These are phyloP conservation scores for Machaerirhynchus nigripectus DNA, from an alignment of 2,113 vertebrate species.

Conservation along the genomic window DNA sequence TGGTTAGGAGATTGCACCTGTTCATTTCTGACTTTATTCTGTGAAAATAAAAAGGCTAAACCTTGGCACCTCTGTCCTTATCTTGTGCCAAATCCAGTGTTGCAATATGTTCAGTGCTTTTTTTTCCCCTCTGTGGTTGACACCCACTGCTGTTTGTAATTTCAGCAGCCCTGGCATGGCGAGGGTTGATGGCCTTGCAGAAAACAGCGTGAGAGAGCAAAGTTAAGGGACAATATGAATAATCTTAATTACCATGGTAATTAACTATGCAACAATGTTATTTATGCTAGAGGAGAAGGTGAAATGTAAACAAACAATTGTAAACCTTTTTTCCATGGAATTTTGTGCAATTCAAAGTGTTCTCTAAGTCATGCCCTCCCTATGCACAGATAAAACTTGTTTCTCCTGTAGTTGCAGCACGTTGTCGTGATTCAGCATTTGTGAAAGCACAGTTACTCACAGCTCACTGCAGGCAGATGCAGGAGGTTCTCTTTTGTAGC, in stretches of 20 bases:
- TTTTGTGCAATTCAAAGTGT: not conserved
- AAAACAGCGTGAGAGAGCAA: not conserved
- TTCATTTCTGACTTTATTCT: not conserved
- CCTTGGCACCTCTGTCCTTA: not conserved
- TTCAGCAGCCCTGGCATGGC: not conserved
- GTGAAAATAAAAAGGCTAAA: not conserved
- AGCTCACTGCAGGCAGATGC: not conserved
- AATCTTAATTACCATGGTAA: not conserved
- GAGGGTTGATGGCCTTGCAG: not conserved
- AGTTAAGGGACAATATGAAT: not conserved
- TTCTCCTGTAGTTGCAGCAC: not conserved
- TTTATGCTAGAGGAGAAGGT: not conserved
- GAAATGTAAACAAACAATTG: accelerated
- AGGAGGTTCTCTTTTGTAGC: not conserved
- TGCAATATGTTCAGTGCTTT: not conserved
- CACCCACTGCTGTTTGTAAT: constrained; percentile 2
- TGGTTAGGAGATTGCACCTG: not conserved
- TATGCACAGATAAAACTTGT: not conserved
- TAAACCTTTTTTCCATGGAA: not conserved
- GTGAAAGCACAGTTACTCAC: not conserved
- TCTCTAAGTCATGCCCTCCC: not conserved
- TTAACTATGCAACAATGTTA: not conserved
- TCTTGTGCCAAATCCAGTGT: not conserved
- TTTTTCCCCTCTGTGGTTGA: not conserved
- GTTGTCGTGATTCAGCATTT: not conserved